Conservation (phyloP, 2,797 vertebrate genomes). For the Dallia pectoralis region DNA sequence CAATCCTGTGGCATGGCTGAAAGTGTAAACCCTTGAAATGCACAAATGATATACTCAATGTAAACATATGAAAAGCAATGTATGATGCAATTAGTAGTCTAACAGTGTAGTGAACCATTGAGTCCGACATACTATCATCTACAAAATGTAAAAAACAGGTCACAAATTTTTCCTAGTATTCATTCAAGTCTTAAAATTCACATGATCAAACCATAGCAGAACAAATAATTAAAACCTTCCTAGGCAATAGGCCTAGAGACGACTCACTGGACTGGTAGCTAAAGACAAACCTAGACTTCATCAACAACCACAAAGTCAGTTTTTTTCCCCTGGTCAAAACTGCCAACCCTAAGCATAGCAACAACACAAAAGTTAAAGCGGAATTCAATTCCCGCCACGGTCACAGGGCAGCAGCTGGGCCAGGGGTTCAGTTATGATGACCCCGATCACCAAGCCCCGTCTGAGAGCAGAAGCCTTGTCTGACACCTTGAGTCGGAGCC, state of each 20-base stretch:
- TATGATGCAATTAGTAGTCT: background rate
- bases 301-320: background rate
- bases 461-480: constrained; percentile 64
- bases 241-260: background rate
- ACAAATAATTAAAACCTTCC: background rate
- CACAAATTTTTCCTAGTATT: background rate
- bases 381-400: background rate
- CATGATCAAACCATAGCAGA: background rate
- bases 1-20: background rate
- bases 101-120: background rate
- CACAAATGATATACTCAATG: background rate
- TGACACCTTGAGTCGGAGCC: constrained; percentile 69
- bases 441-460: constrained; percentile 57
- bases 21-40: background rate
- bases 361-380: background rate
- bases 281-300: background rate
- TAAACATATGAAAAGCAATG: background rate
- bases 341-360: background rate
- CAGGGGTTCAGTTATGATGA: constrained; percentile 55
- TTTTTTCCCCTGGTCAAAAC: background rate
- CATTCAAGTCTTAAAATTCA: background rate
- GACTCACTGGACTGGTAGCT: background rate
- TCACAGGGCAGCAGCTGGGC: constrained; percentile 53
- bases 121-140: background rate
- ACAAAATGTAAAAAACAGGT: background rate